These are phyloP conservation scores for Schizopygopsis malacanthus DNA, from an alignment of 2,797 vertebrate genomes.

Conservation along the genomic window DNA sequence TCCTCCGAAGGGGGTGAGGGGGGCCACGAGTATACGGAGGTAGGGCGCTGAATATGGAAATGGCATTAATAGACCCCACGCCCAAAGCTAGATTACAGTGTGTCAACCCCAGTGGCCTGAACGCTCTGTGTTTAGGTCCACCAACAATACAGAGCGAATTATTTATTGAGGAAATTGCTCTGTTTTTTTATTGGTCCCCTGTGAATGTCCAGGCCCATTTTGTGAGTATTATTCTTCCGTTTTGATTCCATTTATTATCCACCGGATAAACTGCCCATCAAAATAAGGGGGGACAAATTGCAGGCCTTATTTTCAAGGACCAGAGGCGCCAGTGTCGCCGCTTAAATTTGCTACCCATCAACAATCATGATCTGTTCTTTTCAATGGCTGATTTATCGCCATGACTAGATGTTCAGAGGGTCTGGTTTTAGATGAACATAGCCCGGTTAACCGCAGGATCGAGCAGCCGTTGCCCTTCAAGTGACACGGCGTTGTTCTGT, in stretches of 20 bases:
- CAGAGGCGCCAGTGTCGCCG: not conserved
- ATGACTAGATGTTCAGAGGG: conserved; percentile 73
- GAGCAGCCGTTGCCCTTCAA: conserved; percentile 77
- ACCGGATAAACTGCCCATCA: conserved; percentile 61
- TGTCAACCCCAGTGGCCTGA: conserved; percentile 71
- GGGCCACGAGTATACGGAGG: conserved; percentile 49
- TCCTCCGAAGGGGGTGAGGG: conserved; percentile 56
- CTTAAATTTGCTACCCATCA: conserved; percentile 55
- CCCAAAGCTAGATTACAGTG: conserved; percentile 82
- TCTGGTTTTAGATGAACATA: conserved; percentile 72
- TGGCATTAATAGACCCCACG: conserved; percentile 80
- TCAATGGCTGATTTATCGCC: conserved; percentile 67
- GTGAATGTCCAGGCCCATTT: conserved; percentile 71
- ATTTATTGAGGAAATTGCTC: conserved; percentile 76
- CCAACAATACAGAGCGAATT: conserved; percentile 67
- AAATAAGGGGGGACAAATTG: conserved; percentile 43
- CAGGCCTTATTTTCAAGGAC: conserved; percentile 53
- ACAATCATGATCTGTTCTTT: conserved; percentile 49
- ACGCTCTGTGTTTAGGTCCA: conserved; percentile 71
- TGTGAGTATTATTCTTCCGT: conserved; percentile 62
- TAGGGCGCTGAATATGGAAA: conserved; percentile 79
- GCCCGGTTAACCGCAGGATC: conserved; percentile 73
- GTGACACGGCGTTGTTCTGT: conserved; percentile 66
- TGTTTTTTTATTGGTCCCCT: conserved; percentile 75
- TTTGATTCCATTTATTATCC: conserved; percentile 65